phyloP scores from a whole-genome alignment of 1,140 invertebrate genomes.

The Drosophila erecta region DNA sequence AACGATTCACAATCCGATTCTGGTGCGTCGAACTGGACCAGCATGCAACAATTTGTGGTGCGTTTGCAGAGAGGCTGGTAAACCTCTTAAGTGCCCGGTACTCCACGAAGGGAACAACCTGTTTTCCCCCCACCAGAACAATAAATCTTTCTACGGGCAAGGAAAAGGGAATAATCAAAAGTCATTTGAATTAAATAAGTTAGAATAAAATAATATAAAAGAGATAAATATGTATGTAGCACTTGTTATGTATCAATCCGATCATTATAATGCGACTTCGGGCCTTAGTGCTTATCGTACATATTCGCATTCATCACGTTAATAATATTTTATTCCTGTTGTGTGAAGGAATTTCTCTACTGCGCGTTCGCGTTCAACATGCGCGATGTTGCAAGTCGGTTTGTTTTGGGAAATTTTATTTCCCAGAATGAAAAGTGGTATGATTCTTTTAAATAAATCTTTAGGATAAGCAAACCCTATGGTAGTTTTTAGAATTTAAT shows the following conservation, averaged over 20 bases:
- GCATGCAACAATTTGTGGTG: slow-evolving; percentile 52
- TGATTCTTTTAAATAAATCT: neutral
- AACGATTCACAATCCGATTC: slow-evolving; percentile 22
- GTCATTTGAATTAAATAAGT: neutral
- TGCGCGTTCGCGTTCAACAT: slow-evolving; percentile 23
- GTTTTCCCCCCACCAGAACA: slow-evolving; percentile 19
- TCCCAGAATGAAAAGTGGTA: slow-evolving; percentile 13
- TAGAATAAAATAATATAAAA: neutral
- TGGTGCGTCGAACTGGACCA: slow-evolving; percentile 48
- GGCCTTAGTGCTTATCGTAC: neutral
- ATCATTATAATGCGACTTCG: neutral
- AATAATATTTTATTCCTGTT: slow-evolving; percentile 29
- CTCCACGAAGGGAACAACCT: slow-evolving; percentile 43
- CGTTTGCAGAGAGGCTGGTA: slow-evolving; percentile 27
- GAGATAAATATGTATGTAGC: no score
- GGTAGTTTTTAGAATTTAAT: neutral
- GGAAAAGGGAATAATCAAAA: neutral
- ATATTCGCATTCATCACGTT: slow-evolving; percentile 3
- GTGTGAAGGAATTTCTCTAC: slow-evolving; percentile 32
- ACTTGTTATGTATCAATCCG: no score
- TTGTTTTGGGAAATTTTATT: slow-evolving; percentile 62
- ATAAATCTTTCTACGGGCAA: neutral
- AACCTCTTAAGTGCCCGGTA: slow-evolving; percentile 30
- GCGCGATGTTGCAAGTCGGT: slow-evolving; percentile 21
- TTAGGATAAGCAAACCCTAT: neutral